Base-by-base conservation (phyloP, 2,888 invertebrate species). In the Parelbella ahira region DNA sequence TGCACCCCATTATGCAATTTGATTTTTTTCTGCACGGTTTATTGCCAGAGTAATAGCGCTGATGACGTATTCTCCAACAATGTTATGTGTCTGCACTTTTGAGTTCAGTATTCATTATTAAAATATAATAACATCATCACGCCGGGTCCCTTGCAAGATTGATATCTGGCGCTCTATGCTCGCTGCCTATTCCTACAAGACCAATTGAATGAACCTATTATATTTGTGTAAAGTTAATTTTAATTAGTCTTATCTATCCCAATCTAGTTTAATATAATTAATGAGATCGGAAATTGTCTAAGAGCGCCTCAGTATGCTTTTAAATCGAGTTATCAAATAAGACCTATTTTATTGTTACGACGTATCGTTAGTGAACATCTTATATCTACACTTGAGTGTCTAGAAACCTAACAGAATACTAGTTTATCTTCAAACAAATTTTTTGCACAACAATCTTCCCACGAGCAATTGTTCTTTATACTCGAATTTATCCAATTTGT, bases 1-100 rank as follows among this genome's bases (percentile, higher is more conserved):
- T 33, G 21, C 27, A 7, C 28, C 39, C 25, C 41, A 41, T 41
- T 41, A 41, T 41, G 41, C 41, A 41, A 41, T 34, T 33, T 33
- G 9, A 20, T n/a, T 41, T 41, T 39, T 41, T 41, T 41, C 27
- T 20, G 33, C 15, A 41, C 33, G 21, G 27, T 41, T 33, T 27
- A 21, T 41, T 41, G 21, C 20, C 4, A 15, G 33, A 27, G 25
- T 33, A 41, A 41, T 34, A 33, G 20, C 20, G 3, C 5, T 19
- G 39, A 38, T 33, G 33, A 44, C 28, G 24, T 24, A 28, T 44
- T 44, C 34, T 18, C 28, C 21, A 21, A 19, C 19, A 15, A 13
- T 10, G 7, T 10, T 29, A 3, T 3, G 4, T 11, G 9, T 4
- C 13, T 30, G 7, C 23, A 5, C 4, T 7, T 30, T 19, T 32